Evolutionary conservation across 2,113 vertebrate species (phyloP).

Genomic region (Uropsilus gracilis): DNA sequence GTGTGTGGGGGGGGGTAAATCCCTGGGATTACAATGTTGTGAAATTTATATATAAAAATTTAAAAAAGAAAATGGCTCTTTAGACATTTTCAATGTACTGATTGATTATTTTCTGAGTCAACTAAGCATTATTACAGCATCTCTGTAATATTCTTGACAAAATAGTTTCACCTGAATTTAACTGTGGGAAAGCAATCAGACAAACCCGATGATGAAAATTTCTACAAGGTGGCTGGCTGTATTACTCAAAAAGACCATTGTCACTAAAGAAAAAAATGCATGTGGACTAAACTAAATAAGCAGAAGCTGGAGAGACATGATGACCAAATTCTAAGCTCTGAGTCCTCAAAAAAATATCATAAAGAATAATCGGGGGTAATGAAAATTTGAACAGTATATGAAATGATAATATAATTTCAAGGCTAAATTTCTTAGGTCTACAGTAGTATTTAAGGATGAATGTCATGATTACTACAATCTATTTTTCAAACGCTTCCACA

Average conservation of each 20-base stretch:
- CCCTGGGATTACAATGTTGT: no score
- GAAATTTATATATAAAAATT: no score
- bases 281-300: not conserved
- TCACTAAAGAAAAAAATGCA: not conserved
- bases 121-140: not conserved
- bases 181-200: not conserved
- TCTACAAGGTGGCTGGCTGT: not conserved
- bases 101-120: not conserved
- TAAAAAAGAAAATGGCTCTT: not conserved
- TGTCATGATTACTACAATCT: not conserved
- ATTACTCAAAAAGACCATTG: not conserved
- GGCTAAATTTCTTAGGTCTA: not conserved
- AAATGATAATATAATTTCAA: not conserved
- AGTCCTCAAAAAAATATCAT: not conserved
- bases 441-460: not conserved
- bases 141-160: not conserved
- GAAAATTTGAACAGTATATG: not conserved
- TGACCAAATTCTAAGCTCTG: not conserved
- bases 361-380: not conserved
- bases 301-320: not conserved
- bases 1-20: no score
- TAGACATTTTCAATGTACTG: not conserved
- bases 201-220: not conserved
- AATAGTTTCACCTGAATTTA: not conserved
- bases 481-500: not conserved